phyloP scores from a whole-genome alignment of 2,888 invertebrate genomes.

The Drepanosiphum platanoidis region DNA sequence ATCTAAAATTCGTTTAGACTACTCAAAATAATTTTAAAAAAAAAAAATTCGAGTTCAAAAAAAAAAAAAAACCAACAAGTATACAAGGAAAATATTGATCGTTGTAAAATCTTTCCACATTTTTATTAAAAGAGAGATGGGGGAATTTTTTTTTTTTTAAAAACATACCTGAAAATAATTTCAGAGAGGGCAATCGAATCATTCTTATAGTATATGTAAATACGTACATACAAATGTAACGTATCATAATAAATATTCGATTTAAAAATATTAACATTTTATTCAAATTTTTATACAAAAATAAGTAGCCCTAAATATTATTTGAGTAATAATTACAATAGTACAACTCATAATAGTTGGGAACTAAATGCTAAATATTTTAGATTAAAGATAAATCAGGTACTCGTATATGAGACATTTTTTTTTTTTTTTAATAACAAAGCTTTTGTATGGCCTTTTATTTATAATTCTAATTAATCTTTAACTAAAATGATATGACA shows the following conservation, averaged over 20 bases:
- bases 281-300: neutral
- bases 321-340: neutral
- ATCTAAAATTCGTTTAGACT: no score
- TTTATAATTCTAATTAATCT: constrained; percentile 28
- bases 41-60: no score
- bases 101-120: no score
- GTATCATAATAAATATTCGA: neutral
- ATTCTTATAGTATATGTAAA: no score
- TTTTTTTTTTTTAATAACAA: constrained; percentile 45
- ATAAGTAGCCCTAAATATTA: neutral
- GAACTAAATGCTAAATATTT: neutral
- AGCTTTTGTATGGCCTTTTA: neutral
- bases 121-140: no score
- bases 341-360: neutral
- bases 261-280: neutral
- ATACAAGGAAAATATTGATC: no score
- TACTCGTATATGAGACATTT: constrained; percentile 37
- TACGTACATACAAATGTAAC: no score
- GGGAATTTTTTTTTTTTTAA: no score
- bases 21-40: no score
- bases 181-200: no score
- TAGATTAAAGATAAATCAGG: neutral
- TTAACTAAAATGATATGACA: constrained; percentile 36
- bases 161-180: no score
- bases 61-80: no score